These are phyloP conservation scores for Dastarcus helophoroides DNA, from an alignment of 2,888 invertebrate species.

Conservation along the genomic window DNA sequence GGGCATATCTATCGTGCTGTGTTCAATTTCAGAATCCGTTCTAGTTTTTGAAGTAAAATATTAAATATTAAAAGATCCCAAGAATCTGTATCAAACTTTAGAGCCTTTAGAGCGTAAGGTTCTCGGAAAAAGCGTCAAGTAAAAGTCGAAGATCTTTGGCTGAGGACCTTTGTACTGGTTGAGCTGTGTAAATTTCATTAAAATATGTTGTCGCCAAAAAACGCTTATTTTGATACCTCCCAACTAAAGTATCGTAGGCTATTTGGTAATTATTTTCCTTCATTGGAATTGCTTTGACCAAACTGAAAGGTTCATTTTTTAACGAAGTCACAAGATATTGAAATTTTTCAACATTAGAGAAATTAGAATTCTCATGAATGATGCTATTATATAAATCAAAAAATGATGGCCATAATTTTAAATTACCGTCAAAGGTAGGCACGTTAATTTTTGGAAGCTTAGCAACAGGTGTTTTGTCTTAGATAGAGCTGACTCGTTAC, in stretches of 20 bases:
- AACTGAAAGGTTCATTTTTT: conserved; percentile 2
- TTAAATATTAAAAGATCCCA: conserved; percentile 5
- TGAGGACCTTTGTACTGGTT: too few relatives aligned
- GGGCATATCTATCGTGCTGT: conserved; percentile 5
- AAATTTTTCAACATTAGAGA: conserved; percentile 7
- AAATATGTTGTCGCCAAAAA: conserved; percentile 8
- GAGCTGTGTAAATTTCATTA: conserved; percentile 5
- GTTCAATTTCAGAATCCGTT: conserved; percentile 5
- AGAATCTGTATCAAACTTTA: too few relatives aligned
- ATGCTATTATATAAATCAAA: conserved; percentile 4
- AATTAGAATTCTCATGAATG: conserved; percentile 5
- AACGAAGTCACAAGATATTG: conserved; percentile 7
- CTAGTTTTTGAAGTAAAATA: conserved; percentile 7
- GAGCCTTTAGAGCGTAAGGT: too few relatives aligned
- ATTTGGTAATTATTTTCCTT: conserved; percentile 5
- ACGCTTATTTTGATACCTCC: conserved; percentile 5
- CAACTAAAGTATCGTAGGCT: conserved; percentile 4
- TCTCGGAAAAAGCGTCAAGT: too few relatives aligned
- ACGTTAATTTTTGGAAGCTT: too few relatives aligned
- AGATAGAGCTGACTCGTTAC: too few relatives aligned
- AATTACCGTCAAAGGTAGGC: too few relatives aligned
- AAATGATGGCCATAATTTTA: too few relatives aligned
- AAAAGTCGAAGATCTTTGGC: too few relatives aligned
- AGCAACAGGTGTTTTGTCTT: too few relatives aligned
- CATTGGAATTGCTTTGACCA: conserved; percentile 5